phyloP scores from a whole-genome alignment of 2,888 invertebrate genomes.

The Zeuzera pyrina region DNA sequence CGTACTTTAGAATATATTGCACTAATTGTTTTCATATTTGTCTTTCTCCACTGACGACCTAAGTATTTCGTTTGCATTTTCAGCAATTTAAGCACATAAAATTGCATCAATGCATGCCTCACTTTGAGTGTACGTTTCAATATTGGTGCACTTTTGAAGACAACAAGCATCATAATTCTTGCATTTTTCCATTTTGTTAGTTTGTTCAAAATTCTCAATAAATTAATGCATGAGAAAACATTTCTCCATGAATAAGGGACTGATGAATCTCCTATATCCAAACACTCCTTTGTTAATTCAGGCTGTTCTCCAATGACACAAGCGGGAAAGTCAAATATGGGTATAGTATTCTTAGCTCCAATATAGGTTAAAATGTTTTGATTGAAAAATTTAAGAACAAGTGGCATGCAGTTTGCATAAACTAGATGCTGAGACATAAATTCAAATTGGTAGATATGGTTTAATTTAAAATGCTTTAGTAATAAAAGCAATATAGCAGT shows the following conservation, averaged over 20 bases:
- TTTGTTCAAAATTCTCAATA: conserved; percentile 96
- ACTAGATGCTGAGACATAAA: conserved; percentile 99
- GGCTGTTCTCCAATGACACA: conserved; percentile 97
- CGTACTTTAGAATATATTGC: conserved; percentile 98
- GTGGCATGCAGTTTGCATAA: conserved; percentile 98
- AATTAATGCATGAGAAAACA: conserved; percentile 97
- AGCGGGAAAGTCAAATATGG: conserved; percentile 94
- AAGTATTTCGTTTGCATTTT: conserved; percentile 99
- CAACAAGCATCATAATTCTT: conserved; percentile 99
- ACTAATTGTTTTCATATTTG: conserved; percentile 99
- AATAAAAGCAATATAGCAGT: conserved; percentile 91
- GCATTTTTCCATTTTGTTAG: conserved; percentile 99
- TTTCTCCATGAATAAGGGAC: conserved; percentile 96
- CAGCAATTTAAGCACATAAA: conserved; percentile 96
- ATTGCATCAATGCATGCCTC: conserved; percentile 96
- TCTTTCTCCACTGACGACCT: conserved; percentile 98
- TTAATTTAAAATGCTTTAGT: conserved; percentile 96
- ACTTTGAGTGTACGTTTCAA: conserved; percentile 96
- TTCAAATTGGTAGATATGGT: conserved; percentile 99
- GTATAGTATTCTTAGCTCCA: conserved; percentile 94
- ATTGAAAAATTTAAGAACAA: conserved; percentile 98
- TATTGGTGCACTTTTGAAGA: conserved; percentile 99
- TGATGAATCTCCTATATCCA: conserved; percentile 88
- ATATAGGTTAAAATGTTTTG: conserved; percentile 97
- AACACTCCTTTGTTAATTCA: conserved; percentile 91